A percentile compares a stretch with the other conserved stretches of the same genome.
phyloP scores from a whole-genome alignment of 2,888 invertebrate species.

The Pristionchus entomophagus region DNA sequence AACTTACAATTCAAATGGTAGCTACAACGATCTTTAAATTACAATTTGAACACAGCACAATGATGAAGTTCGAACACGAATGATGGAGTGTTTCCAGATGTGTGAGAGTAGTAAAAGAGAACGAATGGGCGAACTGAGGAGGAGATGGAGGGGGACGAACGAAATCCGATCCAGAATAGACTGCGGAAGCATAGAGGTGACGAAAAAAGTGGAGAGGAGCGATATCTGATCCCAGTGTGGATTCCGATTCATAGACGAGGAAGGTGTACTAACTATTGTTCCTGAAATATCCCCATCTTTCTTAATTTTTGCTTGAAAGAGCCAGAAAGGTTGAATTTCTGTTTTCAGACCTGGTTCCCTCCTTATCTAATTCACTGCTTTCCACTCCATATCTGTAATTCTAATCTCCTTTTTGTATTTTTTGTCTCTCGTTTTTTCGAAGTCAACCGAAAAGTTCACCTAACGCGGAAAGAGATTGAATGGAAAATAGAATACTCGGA shows the following conservation, averaged over 20 bases:
- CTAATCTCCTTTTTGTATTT: no score
- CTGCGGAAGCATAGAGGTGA: neutral
- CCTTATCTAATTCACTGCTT: no score
- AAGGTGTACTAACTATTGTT: neutral
- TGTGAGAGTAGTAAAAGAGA: neutral
- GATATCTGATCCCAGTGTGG: neutral
- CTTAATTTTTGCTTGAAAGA: no score
- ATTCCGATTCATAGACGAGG: neutral
- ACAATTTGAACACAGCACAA: neutral
- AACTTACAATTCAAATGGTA: no score
- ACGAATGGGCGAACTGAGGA: neutral
- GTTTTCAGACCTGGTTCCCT: no score
- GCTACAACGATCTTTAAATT: no score
- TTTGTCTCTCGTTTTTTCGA: no score
- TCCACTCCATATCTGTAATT: no score
- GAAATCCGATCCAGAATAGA: slow-evolving; percentile 45
- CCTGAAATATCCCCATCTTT: neutral
- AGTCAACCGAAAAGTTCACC: no score
- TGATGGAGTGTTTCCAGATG: neutral
- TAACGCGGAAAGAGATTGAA: no score
- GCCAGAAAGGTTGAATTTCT: no score
- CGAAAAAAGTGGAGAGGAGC: slow-evolving; percentile 9
- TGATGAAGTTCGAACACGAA: neutral
- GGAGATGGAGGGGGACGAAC: slow-evolving; percentile 22
- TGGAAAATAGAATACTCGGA: no score